Evolutionary conservation across 2,888 invertebrate genomes (phyloP), one percentile per base, ranked within the genome.

Genomic region (Eupithecia dodoneata): DNA sequence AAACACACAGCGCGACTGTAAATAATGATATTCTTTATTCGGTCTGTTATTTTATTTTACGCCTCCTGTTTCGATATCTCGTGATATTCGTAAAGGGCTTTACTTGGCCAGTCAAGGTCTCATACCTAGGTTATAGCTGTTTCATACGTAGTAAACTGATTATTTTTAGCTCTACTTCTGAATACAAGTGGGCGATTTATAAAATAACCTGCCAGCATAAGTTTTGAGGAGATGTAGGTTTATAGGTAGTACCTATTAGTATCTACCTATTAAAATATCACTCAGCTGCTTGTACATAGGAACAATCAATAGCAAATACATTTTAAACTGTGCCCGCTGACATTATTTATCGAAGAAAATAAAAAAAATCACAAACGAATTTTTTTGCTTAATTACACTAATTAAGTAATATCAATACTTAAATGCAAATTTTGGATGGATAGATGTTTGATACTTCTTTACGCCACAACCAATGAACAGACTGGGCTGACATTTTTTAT

Each of bases 71-170:
- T 63, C 12, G 63, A 30, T 66, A 66, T 42, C 41, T 15, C 66
- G 42, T 66, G 66, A 66, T 66, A 15, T 7, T 66, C 42, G n/a
- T 66, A 42, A 66, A 66, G 66, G 66, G 66, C 66, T 66, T 42
- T 13, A 66, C 13, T 42, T 42, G 63, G 15, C 7, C 66, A 15
- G 66, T 66, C 66, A 66, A 66, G 66, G 66, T 66, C 66, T 30
- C 63, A 12, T 63, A 30, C 2, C 55, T 63, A 63, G 63, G 4
- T 55, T 7, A 55, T 9, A 59, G 63, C 4, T 63, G 63, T 30
- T 63, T 63, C 10, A 12, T 18, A 59, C 30, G 18, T 63, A 12
- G 30, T 30, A 10, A 18, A 18, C 10, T 18, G 63, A 66, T 42
- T 42, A 42, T 66, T 66, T 66, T 63, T 42, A 7, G 6, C 13